phyloP scores from a whole-genome alignment of 2,797 vertebrate genomes.

The Smutsia temminckii region DNA sequence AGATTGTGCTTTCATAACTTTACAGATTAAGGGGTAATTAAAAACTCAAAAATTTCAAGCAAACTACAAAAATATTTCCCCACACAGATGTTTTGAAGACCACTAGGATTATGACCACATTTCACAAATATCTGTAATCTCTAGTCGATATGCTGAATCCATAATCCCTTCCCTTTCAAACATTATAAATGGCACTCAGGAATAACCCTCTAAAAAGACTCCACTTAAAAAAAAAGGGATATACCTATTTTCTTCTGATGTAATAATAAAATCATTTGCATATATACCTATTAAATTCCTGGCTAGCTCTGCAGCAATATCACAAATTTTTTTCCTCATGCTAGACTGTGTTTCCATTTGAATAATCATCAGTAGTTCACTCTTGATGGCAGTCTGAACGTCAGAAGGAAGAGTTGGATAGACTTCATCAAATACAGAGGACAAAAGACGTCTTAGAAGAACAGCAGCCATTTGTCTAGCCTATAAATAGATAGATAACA shows the following conservation, averaged over 20 bases:
- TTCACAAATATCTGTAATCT: constrained; percentile 17
- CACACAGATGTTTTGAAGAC: background rate
- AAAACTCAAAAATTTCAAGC: background rate
- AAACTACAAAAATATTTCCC: constrained; percentile 32
- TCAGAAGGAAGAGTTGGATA: constrained; percentile 93
- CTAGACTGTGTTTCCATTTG: constrained; percentile 92
- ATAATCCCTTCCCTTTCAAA: constrained; percentile 27
- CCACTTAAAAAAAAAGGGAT: background rate
- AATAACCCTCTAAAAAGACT: background rate
- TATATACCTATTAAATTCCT: constrained; percentile 95
- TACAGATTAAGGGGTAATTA: background rate
- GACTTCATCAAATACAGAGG: constrained; percentile 97
- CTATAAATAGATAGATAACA: constrained; percentile 82
- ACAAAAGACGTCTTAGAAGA: constrained; percentile 94
- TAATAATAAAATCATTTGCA: background rate
- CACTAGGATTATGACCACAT: background rate
- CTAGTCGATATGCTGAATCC: background rate
- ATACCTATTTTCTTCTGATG: background rate
- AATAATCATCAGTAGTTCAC: constrained; percentile 94
- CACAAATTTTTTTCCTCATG: constrained; percentile 97
- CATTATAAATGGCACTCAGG: background rate
- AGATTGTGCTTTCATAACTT: constrained; percentile 15
- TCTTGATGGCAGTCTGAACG: constrained; percentile 94
- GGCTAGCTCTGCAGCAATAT: constrained; percentile 96
- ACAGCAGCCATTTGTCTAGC: constrained; percentile 98